Conservation (phyloP, 2,797 vertebrate genomes). For the Eleutherodactylus coqui region DNA sequence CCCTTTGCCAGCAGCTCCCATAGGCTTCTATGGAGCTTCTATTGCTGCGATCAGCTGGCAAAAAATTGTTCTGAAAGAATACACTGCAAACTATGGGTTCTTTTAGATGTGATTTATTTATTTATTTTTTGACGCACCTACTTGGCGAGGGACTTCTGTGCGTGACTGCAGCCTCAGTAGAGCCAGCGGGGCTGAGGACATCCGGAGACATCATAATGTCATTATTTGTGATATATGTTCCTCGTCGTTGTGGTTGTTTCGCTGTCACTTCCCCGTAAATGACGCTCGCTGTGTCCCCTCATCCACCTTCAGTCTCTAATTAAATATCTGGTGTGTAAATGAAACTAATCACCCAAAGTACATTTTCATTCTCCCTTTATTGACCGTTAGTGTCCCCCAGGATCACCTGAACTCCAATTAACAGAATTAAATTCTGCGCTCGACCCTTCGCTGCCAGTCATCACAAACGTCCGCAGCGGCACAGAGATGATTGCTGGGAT, state of each 20-base stretch:
- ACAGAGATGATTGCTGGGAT: not conserved
- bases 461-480: not conserved
- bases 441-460: slow-evolving; percentile 30
- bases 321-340: slow-evolving; percentile 67
- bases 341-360: slow-evolving; percentile 78
- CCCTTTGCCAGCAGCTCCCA: too few relatives aligned
- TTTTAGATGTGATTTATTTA: too few relatives aligned
- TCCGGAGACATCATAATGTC: not conserved
- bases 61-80: too few relatives aligned
- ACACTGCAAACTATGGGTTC: too few relatives aligned
- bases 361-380: slow-evolving; percentile 79
- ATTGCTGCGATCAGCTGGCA: too few relatives aligned
- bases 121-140: too few relatives aligned
- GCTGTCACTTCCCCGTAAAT: not conserved
- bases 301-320: slow-evolving; percentile 53
- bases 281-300: not conserved
- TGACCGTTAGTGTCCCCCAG: slow-evolving; percentile 77
- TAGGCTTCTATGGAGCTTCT: too few relatives aligned
- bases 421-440: slow-evolving; percentile 69
- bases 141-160: too few relatives aligned
- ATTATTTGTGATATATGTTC: not conserved
- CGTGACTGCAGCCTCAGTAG: too few relatives aligned
- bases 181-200: not conserved
- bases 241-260: too few relatives aligned
- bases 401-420: slow-evolving; percentile 78